These are phyloP conservation scores for Stratiolaelaps scimitus DNA, from an alignment of 1,140 invertebrate species.

Conservation along the genomic window DNA sequence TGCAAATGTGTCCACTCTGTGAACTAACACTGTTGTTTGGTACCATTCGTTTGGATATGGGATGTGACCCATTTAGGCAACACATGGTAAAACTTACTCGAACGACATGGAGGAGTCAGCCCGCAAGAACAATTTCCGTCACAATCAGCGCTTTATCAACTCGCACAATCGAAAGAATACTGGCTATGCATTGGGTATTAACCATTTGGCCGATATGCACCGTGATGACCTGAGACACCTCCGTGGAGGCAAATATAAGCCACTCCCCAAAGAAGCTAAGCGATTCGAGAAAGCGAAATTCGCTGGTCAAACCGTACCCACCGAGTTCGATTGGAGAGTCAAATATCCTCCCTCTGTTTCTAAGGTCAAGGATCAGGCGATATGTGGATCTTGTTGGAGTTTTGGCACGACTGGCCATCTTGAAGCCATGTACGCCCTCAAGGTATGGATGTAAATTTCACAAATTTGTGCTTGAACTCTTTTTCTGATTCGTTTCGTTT, in stretches of 20 bases:
- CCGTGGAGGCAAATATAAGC: conserved; percentile 54
- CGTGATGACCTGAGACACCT: conserved; percentile 64
- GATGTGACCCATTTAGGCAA: too few relatives aligned
- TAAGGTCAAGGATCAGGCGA: conserved; percentile 57
- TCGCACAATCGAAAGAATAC: conserved; percentile 65
- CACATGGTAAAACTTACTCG: conserved; percentile 57
- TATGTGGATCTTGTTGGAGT: conserved; percentile 93
- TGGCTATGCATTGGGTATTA: conserved; percentile 61
- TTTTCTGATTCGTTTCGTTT: too few relatives aligned
- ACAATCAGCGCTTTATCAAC: conserved; percentile 71
- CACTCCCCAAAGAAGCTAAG: conserved; percentile 57
- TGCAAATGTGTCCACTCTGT: too few relatives aligned
- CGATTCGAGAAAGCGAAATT: conserved; percentile 50
- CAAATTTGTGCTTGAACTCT: too few relatives aligned
- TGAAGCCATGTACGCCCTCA: conserved; percentile 39
- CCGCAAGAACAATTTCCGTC: conserved; percentile 66
- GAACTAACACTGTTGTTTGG: too few relatives aligned
- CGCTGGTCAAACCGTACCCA: conserved; percentile 43
- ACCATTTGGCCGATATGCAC: conserved; percentile 74
- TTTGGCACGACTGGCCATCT: conserved; percentile 14
- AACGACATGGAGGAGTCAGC: conserved; percentile 53
- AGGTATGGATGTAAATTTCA: too few relatives aligned
- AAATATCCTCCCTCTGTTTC: conserved; percentile 67
- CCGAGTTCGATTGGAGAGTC: conserved; percentile 68
- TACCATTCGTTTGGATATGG: too few relatives aligned